Conservation (phyloP, 1,140 invertebrate species). For the Nymphalis io region DNA sequence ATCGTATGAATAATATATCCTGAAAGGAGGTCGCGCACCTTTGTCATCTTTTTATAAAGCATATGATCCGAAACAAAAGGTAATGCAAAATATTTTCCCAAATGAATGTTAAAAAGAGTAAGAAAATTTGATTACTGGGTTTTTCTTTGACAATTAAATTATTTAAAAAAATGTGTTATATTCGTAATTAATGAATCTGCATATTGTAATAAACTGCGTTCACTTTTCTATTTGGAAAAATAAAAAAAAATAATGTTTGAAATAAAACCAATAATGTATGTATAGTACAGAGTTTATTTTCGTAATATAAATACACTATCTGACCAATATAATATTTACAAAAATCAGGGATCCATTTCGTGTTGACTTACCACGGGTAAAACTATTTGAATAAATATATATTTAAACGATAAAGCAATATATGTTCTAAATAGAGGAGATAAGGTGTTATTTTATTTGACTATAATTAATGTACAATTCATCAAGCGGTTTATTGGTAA, state of each 20-base stretch:
- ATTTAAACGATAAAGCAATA: neutral
- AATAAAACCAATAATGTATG: conserved; percentile 57
- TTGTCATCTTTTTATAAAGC: conserved; percentile 26
- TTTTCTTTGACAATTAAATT: neutral
- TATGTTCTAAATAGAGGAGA: conserved; percentile 1
- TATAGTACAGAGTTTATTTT: conserved; percentile 78
- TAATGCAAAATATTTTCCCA: conserved; percentile 16
- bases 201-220: too few species aligned
- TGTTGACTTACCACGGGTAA: conserved; percentile 29
- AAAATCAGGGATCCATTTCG: conserved; percentile 41
- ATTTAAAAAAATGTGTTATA: neutral
- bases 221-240: neutral
- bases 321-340: conserved; percentile 53
- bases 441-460: conserved; percentile 6
- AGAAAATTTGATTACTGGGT: neutral
- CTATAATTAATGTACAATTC: conserved; percentile 1
- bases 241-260: neutral
- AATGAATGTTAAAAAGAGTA: conserved; percentile 16
- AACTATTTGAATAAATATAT: conserved; percentile 12
- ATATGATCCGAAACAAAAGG: conserved; percentile 21
- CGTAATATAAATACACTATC: conserved; percentile 71
- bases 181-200: neutral
- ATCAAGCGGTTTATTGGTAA: conserved; percentile 15
- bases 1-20: conserved; percentile 55
- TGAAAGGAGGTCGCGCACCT: conserved; percentile 27